Conservation (phyloP, 2,888 invertebrate genomes). For the Agrotis ipsilon region DNA sequence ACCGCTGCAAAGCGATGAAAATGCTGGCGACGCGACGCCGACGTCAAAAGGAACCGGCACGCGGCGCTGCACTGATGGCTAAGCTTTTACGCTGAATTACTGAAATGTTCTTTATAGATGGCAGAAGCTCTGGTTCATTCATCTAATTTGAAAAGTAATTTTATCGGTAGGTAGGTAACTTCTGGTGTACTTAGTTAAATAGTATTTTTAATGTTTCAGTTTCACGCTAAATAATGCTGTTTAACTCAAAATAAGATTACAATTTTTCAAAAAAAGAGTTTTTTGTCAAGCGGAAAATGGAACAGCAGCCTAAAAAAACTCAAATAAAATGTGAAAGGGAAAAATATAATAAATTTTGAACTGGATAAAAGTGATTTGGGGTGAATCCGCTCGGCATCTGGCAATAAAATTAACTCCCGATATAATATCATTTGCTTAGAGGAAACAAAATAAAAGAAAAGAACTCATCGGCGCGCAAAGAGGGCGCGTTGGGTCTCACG, state of each 20-base stretch:
- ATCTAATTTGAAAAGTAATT: conserved; percentile 36
- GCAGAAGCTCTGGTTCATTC: conserved; percentile 11
- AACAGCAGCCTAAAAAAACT: conserved; percentile 32
- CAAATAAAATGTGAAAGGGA: conserved; percentile 44
- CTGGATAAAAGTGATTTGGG: conserved; percentile 60
- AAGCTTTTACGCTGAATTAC: conserved; percentile 55
- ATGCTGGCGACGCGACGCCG: conserved; percentile 51
- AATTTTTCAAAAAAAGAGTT: conserved; percentile 7
- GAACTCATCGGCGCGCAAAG: conserved; percentile 71
- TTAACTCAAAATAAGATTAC: conserved; percentile 22
- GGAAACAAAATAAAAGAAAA: conserved; percentile 74
- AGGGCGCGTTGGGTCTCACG: conserved; percentile 43
- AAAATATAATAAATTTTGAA: conserved; percentile 54
- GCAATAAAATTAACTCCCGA: conserved; percentile 77
- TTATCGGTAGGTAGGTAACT: background rate
- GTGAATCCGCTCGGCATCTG: conserved; percentile 66
- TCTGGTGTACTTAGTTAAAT: conserved; percentile 10
- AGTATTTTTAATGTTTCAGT: background rate
- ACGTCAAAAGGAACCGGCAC: conserved; percentile 50
- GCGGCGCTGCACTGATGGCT: conserved; percentile 49
- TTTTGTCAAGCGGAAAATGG: conserved; percentile 30
- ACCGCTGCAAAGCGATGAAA: conserved; percentile 55
- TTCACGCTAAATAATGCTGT: background rate
- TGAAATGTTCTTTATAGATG: conserved; percentile 32
- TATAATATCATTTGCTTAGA: conserved; percentile 80